These are phyloP conservation scores for Cydia pomonella DNA, from an alignment of 1,140 invertebrate genomes.

Conservation along the genomic window DNA sequence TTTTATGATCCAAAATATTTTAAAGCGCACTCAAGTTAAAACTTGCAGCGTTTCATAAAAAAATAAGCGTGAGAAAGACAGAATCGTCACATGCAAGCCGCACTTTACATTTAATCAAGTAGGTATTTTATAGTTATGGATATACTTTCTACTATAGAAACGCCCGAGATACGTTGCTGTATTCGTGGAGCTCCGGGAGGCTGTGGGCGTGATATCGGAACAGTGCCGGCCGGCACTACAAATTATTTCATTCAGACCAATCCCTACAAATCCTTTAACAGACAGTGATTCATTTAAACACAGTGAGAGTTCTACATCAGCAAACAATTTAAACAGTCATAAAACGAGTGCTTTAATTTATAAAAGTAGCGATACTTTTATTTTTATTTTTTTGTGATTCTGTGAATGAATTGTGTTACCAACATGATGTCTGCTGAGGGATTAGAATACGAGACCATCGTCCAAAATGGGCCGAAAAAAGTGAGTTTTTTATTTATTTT, in stretches of 20 bases:
- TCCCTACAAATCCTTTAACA: conserved; percentile 60
- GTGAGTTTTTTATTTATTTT: conserved; percentile 60
- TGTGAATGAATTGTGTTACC: conserved; percentile 52
- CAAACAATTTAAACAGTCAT: conserved; percentile 39
- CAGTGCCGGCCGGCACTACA: conserved; percentile 58
- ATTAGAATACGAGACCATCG: conserved; percentile 80
- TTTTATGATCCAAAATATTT: neutral
- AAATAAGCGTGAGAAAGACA: conserved; percentile 21
- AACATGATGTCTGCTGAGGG: conserved; percentile 78
- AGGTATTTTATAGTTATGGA: conserved; percentile 35
- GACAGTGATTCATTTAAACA: conserved; percentile 60
- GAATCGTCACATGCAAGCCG: conserved; percentile 52
- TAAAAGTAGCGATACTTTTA: conserved; percentile 46
- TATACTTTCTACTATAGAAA: conserved; percentile 27
- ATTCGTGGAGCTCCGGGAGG: conserved; percentile 51
- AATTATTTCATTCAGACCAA: conserved; percentile 53
- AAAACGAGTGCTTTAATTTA: conserved; percentile 44
- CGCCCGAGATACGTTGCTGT: conserved; percentile 29
- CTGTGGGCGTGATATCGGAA: conserved; percentile 68
- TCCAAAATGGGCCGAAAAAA: conserved; percentile 81
- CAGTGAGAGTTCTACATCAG: conserved; percentile 47
- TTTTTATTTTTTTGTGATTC: conserved; percentile 52
- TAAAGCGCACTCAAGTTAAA: neutral
- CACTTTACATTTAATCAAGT: conserved; percentile 53
- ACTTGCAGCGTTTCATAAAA: neutral